Evolutionary conservation across 2,797 vertebrate species (phyloP).

Genomic region (Notolabrus celidotus): DNA sequence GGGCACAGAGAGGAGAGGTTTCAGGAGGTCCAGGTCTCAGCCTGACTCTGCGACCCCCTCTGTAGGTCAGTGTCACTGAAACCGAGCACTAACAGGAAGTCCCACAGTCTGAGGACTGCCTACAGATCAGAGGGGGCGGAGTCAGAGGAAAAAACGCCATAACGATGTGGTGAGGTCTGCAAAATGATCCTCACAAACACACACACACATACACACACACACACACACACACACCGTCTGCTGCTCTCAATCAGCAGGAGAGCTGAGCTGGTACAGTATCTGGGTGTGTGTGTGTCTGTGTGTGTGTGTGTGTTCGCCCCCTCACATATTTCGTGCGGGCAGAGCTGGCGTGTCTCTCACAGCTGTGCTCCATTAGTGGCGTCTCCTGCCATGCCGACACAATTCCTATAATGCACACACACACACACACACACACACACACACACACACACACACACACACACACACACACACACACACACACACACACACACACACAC

Average conservation of each 20-base stretch:
- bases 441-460: conserved; percentile 5
- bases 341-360: conserved; percentile 73
- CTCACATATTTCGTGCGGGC: conserved; percentile 74
- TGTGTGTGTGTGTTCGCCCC: conserved; percentile 47
- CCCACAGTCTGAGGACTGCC: too few relatives aligned
- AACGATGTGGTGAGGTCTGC: conserved; percentile 44
- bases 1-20: too few relatives aligned
- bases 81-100: too few relatives aligned
- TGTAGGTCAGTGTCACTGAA: too few relatives aligned
- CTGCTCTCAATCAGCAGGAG: too few relatives aligned
- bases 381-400: conserved; percentile 74
- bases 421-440: conserved; percentile 3
- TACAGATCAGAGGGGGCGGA: conserved; percentile 19
- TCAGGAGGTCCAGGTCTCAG: conserved; percentile 33
- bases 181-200: conserved; percentile 39
- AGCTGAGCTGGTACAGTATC: too few relatives aligned
- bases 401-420: conserved; percentile 48
- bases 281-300: neutral
- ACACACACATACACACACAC: conserved; percentile 23
- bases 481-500: conserved; percentile 18
- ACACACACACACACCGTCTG: conserved; percentile 8
- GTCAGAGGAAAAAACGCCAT: conserved; percentile 52
- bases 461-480: conserved; percentile 11
- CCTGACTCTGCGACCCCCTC: too few relatives aligned
- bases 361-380: conserved; percentile 83